Percentiles rank a stretch among this genome's conserved stretches.
Evolutionary conservation across 2,797 vertebrate genomes (phyloP).

Genomic region (Gymnothorax reevesii): DNA sequence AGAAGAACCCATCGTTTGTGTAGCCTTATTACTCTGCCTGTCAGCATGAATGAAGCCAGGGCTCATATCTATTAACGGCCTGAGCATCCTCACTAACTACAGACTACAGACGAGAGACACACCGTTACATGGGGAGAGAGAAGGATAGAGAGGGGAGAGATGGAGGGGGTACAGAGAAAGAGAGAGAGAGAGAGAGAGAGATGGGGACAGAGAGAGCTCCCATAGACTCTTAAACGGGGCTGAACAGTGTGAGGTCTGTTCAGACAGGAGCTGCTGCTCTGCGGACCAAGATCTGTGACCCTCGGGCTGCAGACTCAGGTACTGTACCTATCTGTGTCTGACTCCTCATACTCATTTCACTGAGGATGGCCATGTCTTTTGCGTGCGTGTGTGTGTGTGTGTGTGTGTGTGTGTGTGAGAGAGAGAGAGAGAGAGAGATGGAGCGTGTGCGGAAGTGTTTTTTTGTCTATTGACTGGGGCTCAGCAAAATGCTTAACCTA

Average conservation of each 20-base stretch:
- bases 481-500: too few species aligned
- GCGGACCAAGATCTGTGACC: not conserved
- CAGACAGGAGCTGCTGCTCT: not conserved
- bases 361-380: not conserved
- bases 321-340: not conserved
- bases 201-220: not conserved
- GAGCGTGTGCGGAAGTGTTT: too few species aligned
- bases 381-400: not conserved
- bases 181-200: not conserved
- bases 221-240: not conserved
- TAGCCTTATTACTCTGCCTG: constrained; percentile 71
- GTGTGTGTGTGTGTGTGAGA: not conserved
- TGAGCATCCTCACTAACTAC: constrained; percentile 35
- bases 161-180: not conserved
- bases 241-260: not conserved
- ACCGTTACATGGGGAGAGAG: constrained; percentile 36
- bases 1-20: constrained; percentile 51
- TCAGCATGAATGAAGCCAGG: constrained; percentile 66
- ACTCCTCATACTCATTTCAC: not conserved
- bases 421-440: too few species aligned
- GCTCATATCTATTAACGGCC: constrained; percentile 41
- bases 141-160: not conserved
- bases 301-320: not conserved
- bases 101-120: constrained; percentile 40
- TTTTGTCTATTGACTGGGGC: too few species aligned